Evolutionary conservation across 2,113 vertebrate genomes (phyloP).

Genomic region (Anarrhichthys ocellatus): DNA sequence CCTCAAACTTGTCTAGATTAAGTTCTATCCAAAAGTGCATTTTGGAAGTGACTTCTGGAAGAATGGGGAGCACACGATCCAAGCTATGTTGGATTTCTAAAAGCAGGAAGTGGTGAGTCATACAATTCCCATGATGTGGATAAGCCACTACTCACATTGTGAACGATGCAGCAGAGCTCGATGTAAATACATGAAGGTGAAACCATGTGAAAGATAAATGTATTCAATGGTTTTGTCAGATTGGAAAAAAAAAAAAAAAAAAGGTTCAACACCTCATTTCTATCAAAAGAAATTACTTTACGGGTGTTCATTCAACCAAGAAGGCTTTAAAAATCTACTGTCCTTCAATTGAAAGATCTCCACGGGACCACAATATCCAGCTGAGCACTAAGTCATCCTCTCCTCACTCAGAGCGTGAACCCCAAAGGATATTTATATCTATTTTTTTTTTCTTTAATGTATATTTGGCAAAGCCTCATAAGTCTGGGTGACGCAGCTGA

Average conservation of each 20-base stretch:
- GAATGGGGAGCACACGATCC: slow-evolving; percentile 56
- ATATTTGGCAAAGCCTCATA: slow-evolving; percentile 57
- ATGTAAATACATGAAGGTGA: slow-evolving; percentile 58
- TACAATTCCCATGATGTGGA: slow-evolving; percentile 39
- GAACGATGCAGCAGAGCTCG: slow-evolving; percentile 45
- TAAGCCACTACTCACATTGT: slow-evolving; percentile 36
- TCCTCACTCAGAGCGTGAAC: slow-evolving; percentile 27
- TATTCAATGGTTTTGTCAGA: slow-evolving; percentile 46
- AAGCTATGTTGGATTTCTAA: slow-evolving; percentile 33
- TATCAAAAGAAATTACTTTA: slow-evolving; percentile 50
- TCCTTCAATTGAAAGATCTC: slow-evolving; percentile 33
- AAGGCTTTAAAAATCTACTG: slow-evolving; percentile 62
- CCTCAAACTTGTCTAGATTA: slow-evolving; percentile 55
- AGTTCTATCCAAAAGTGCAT: slow-evolving; percentile 70
- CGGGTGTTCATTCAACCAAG: slow-evolving; percentile 58
- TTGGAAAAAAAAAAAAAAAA: slow-evolving; percentile 28
- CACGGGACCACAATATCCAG: slow-evolving; percentile 49
- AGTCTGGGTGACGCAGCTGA: slow-evolving; percentile 58
- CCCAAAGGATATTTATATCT: not conserved
- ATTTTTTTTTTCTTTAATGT: slow-evolving; percentile 18
- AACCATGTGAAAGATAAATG: slow-evolving; percentile 47
- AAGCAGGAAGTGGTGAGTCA: slow-evolving; percentile 50
- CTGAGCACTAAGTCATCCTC: slow-evolving; percentile 26
- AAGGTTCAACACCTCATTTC: slow-evolving; percentile 43
- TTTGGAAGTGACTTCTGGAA: slow-evolving; percentile 61